A percentile compares a stretch with the other conserved stretches of the same genome.
Evolutionary conservation across 2,113 vertebrate genomes (phyloP).

Genomic region (Indicator maculatus): DNA sequence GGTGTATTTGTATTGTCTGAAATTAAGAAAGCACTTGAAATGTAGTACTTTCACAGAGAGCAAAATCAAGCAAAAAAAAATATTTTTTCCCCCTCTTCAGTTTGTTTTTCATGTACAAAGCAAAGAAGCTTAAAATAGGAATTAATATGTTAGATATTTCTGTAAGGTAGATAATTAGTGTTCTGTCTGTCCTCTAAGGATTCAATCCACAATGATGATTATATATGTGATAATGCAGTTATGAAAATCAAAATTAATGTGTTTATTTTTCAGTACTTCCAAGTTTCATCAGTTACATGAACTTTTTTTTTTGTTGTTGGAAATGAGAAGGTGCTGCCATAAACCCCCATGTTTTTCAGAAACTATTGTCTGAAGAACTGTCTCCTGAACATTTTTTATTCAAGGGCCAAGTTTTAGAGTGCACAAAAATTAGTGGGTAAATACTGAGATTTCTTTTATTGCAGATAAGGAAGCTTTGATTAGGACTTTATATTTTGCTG

Average conservation of each 20-base stretch:
- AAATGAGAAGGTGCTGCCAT: not conserved
- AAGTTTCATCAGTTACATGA: not conserved
- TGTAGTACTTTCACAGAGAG: not conserved
- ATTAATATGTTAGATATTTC: not conserved
- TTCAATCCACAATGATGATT: not conserved
- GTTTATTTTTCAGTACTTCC: not conserved
- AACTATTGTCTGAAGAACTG: not conserved
- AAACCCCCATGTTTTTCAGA: not conserved
- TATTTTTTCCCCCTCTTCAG: not conserved
- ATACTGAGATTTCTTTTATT: not conserved
- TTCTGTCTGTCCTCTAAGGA: not conserved
- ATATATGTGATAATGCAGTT: not conserved
- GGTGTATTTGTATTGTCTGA: not conserved
- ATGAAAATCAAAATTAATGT: not conserved
- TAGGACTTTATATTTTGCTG: not conserved
- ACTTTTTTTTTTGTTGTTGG: not conserved
- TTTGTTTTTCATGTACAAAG: not conserved
- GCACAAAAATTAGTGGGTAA: not conserved
- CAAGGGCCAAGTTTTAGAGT: not conserved
- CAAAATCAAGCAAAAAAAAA: not conserved
- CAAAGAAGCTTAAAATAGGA: not conserved
- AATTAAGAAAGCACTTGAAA: not conserved
- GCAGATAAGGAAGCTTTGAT: not conserved
- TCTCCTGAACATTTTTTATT: not conserved
- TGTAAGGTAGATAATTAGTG: not conserved